Percentiles rank a stretch among this genome's conserved stretches.
Conservation (phyloP, 2,113 vertebrate species). For the Gracilinanus agilis region DNA sequence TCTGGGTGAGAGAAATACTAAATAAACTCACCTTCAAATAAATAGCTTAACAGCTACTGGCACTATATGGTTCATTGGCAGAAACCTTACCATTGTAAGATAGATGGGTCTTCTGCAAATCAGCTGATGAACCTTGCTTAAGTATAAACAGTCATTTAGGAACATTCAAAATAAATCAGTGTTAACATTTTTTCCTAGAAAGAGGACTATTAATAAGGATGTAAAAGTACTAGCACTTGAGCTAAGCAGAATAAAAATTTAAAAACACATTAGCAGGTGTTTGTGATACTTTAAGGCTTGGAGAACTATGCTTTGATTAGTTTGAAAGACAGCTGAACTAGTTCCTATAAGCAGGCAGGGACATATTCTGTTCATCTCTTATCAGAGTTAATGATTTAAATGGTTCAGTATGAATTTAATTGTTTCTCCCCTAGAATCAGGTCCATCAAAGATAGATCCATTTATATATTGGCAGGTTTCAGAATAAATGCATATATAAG, state of each 20-base stretch:
- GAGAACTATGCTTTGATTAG: background rate
- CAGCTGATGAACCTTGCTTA: background rate
- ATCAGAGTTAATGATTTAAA: constrained; percentile 15
- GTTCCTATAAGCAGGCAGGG: constrained; percentile 7
- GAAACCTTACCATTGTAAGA: background rate
- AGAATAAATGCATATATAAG: background rate
- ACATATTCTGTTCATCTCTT: background rate
- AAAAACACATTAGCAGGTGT: background rate
- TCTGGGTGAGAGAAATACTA: background rate
- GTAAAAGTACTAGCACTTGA: constrained; percentile 42
- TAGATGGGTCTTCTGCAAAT: background rate
- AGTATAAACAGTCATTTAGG: background rate
- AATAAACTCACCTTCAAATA: background rate
- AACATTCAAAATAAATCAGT: background rate
- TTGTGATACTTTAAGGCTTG: constrained; percentile 14
- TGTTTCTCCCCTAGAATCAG: constrained; percentile 49
- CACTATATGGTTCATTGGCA: background rate
- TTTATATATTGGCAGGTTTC: constrained; percentile 48
- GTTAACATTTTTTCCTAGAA: constrained; percentile 30
- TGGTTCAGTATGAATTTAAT: constrained; percentile 37
- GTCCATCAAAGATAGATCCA: constrained; percentile 30
- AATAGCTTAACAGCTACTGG: background rate
- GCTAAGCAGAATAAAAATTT: constrained; percentile 15
- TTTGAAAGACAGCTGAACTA: constrained; percentile 41
- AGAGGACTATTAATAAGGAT: constrained; percentile 37